Conservation (phyloP, 2,113 vertebrate genomes). For the Serilophus lunatus region DNA sequence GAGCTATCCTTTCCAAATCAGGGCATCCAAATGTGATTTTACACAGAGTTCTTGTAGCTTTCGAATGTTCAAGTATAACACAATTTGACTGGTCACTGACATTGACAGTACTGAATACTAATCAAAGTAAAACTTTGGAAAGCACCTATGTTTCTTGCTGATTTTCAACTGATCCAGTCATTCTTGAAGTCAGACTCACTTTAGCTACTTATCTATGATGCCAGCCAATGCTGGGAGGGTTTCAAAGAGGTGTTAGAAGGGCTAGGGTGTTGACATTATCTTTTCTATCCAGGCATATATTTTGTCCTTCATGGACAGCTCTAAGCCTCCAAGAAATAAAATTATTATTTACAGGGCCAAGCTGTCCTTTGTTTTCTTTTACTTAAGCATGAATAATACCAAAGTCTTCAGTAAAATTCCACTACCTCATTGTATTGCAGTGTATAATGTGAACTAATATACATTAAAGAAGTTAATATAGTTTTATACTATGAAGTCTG, state of each 20-base stretch:
- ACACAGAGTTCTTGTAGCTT: not conserved
- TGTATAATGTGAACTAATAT: not conserved
- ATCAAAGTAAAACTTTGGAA: not conserved
- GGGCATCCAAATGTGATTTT: not conserved
- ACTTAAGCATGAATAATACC: not conserved
- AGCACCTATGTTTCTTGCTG: not conserved
- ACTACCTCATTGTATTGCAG: not conserved
- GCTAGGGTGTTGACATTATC: not conserved
- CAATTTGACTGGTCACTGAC: not conserved
- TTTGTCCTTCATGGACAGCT: not conserved
- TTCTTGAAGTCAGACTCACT: not conserved
- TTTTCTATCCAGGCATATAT: not conserved
- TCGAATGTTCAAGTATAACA: not conserved
- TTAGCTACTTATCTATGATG: not conserved
- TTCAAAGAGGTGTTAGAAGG: not conserved
- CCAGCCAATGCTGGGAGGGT: not conserved
- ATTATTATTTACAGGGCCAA: not conserved
- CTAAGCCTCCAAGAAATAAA: not conserved
- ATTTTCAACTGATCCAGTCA: not conserved
- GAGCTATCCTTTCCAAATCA: not conserved
- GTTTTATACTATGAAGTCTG: not conserved
- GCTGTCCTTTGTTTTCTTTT: not conserved
- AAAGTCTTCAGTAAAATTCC: not conserved
- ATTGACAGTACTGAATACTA: not conserved
- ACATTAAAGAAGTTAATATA: not conserved